Conservation (phyloP, 2,113 vertebrate species). For the Hypomesus transpacificus region DNA sequence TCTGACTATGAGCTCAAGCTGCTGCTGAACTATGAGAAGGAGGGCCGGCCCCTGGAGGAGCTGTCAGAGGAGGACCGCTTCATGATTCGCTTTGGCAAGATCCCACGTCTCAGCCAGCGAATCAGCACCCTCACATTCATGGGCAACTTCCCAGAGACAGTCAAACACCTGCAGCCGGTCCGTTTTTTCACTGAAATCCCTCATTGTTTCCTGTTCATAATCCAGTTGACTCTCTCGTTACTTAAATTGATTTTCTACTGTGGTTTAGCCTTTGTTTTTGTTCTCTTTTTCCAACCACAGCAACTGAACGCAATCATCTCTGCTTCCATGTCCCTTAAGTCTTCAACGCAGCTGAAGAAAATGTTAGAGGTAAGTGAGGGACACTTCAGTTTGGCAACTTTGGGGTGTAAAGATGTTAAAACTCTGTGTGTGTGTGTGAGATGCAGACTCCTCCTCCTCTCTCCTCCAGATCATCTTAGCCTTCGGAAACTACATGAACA, state of each 20-base stretch:
- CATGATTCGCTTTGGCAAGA: slow-evolving; percentile 87
- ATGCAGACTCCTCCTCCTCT: not conserved
- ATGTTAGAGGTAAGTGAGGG: slow-evolving; percentile 84
- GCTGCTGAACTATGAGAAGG: slow-evolving; percentile 84
- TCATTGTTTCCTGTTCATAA: not conserved
- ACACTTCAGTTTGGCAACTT: too few species aligned
- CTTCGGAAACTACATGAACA: slow-evolving; percentile 99
- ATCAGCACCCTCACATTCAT: slow-evolving; percentile 93
- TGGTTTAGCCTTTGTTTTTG: not conserved
- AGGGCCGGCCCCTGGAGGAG: slow-evolving; percentile 78
- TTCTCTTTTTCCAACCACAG: slow-evolving; percentile 59
- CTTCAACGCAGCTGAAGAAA: slow-evolving; percentile 88
- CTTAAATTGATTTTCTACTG: not conserved
- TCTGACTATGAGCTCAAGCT: slow-evolving; percentile 86
- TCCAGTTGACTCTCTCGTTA: not conserved
- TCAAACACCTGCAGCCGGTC: slow-evolving; percentile 88
- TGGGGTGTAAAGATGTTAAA: too few species aligned
- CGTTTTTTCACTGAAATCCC: slow-evolving; percentile 28
- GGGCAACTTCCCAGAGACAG: slow-evolving; percentile 85
- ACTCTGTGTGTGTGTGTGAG: not conserved
- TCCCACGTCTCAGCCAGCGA: slow-evolving; percentile 82
- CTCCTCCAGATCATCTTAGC: slow-evolving; percentile 85
- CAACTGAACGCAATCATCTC: slow-evolving; percentile 92
- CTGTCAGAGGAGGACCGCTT: slow-evolving; percentile 87
- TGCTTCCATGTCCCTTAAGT: slow-evolving; percentile 92